These are phyloP conservation scores for Tupiocoris notatus DNA, from an alignment of 2,888 invertebrate genomes.

Conservation along the genomic window DNA sequence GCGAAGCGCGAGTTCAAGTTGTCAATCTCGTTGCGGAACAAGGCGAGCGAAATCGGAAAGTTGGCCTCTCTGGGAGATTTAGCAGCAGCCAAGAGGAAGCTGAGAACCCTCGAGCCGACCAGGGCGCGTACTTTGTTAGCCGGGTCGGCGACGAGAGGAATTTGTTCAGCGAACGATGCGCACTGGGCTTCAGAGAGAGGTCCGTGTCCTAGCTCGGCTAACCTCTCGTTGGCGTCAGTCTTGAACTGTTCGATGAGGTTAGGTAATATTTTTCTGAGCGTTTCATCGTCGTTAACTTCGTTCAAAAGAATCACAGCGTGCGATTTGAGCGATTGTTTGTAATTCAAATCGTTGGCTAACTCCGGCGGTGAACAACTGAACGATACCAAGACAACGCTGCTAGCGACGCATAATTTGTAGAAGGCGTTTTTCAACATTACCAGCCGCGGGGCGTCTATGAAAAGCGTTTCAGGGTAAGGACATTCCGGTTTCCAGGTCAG, in stretches of 20 bases:
- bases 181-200: conserved; percentile 27
- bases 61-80: conserved; percentile 12
- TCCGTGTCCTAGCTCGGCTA: conserved; percentile 4
- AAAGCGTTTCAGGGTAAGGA: conserved; percentile 82
- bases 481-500: conserved; percentile 55
- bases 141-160: conserved; percentile 28
- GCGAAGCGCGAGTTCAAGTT: conserved; percentile 34
- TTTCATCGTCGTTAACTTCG: conserved; percentile 35
- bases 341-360: conserved; percentile 10
- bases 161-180: conserved; percentile 21
- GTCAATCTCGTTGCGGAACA: conserved; percentile 42
- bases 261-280: conserved; percentile 14
- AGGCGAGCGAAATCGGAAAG: conserved; percentile 40
- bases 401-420: conserved; percentile 63
- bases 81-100: conserved; percentile 33
- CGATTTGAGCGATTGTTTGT: conserved; percentile 39
- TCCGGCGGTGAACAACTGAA: conserved; percentile 57
- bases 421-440: conserved; percentile 67
- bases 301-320: conserved; percentile 35
- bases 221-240: conserved; percentile 39
- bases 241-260: conserved; percentile 41
- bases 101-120: conserved; percentile 28
- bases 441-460: conserved; percentile 74
- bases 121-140: conserved; percentile 38
- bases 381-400: conserved; percentile 72